Conservation (phyloP, 2,113 vertebrate genomes). For the Hipposideros armiger region DNA sequence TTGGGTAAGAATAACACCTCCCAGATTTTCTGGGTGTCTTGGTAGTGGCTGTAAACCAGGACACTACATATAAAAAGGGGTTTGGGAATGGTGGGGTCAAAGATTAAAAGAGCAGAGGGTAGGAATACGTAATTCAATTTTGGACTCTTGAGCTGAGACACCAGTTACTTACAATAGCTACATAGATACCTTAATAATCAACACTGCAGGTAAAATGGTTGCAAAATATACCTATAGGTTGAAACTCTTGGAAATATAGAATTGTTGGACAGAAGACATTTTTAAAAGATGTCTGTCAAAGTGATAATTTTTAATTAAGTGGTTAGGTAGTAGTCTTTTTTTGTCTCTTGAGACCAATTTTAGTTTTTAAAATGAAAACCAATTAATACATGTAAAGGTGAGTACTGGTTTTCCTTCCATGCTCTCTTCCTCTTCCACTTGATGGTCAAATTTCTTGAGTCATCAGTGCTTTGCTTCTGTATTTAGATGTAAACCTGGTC, state of each 20-base stretch:
- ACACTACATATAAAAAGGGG: neutral
- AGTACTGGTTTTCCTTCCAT: neutral
- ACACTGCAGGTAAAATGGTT: neutral
- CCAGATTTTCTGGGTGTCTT: neutral
- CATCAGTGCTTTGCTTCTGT: neutral
- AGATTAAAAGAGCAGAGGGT: neutral
- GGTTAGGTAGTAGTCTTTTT: neutral
- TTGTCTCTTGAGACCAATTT: neutral
- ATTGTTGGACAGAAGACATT: neutral
- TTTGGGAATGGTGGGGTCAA: neutral
- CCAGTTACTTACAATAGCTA: neutral
- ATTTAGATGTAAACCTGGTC: neutral
- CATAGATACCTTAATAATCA: slow-evolving; percentile 5
- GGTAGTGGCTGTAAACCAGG: neutral
- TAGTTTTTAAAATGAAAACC: neutral
- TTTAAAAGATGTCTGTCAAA: slow-evolving; percentile 19
- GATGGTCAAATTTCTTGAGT: neutral
- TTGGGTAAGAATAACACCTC: neutral
- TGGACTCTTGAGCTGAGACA: neutral
- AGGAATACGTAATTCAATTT: neutral
- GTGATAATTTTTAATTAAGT: neutral
- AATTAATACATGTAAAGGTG: neutral
- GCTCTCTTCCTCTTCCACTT: neutral
- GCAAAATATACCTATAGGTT: neutral
- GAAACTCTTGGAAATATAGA: neutral